Percentiles rank a stretch among this genome's conserved stretches.
Conservation (phyloP, 2,797 vertebrate species). For the Labroides dimidiatus region DNA sequence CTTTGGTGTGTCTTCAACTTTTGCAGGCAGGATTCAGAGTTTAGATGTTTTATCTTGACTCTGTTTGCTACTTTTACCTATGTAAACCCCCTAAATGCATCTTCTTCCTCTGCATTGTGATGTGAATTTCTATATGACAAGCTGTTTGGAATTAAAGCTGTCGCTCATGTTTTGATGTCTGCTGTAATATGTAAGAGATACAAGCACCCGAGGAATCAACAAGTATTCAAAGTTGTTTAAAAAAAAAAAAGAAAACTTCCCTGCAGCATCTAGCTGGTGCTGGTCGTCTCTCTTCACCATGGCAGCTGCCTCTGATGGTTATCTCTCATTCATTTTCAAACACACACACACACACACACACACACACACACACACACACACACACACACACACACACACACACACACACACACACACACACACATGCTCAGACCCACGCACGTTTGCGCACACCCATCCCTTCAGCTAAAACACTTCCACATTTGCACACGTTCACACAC, state of each 20-base stretch:
- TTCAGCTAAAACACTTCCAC: slow-evolving; percentile 34
- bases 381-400: slow-evolving; percentile 23
- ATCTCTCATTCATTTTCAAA: slow-evolving; percentile 72
- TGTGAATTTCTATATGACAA: slow-evolving; percentile 18
- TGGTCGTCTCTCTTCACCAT: slow-evolving; percentile 76
- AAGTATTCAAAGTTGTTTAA: slow-evolving; percentile 63
- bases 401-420: slow-evolving; percentile 43
- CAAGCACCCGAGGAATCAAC: slow-evolving; percentile 67
- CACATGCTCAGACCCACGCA: slow-evolving; percentile 14
- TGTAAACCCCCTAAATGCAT: slow-evolving; percentile 15
- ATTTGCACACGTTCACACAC: slow-evolving; percentile 44
- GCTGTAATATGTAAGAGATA: slow-evolving; percentile 38
- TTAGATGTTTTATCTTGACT: not conserved
- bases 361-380: slow-evolving; percentile 23
- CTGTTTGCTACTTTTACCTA: slow-evolving; percentile 6
- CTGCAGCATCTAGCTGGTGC: slow-evolving; percentile 69
- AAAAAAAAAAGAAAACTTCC: slow-evolving; percentile 44
- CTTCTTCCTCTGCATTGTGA: not conserved
- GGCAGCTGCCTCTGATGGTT: slow-evolving; percentile 81
- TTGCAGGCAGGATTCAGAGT: not conserved
- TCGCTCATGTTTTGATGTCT: slow-evolving; percentile 8
- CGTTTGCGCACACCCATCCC: slow-evolving; percentile 31
- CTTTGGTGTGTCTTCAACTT: not conserved
- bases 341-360: slow-evolving; percentile 13
- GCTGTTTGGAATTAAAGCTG: slow-evolving; percentile 36